phyloP scores from a whole-genome alignment of 2,797 vertebrate genomes.

The Pseudomugil tenellus region DNA sequence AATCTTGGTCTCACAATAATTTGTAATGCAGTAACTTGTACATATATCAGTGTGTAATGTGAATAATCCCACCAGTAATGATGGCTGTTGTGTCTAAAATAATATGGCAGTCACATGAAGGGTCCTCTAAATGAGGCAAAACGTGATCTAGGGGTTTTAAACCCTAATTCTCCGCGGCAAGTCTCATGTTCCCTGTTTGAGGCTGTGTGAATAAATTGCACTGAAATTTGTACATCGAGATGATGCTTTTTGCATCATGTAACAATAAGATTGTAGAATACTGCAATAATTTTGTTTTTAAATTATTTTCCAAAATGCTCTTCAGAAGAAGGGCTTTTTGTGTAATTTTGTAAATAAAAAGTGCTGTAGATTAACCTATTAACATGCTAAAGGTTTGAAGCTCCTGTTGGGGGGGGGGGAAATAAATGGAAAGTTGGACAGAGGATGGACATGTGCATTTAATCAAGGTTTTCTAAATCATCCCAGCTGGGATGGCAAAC shows the following conservation, averaged over 20 bases:
- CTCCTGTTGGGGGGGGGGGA: constrained; percentile 67
- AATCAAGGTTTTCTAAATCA: constrained; percentile 84
- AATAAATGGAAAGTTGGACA: constrained; percentile 26
- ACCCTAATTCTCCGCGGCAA: constrained; percentile 54
- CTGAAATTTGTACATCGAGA: constrained; percentile 93
- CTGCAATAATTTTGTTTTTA: constrained; percentile 98
- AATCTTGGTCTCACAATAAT: constrained; percentile 55
- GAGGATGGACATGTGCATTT: constrained; percentile 81
- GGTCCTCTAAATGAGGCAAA: constrained; percentile 19
- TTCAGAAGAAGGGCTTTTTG: constrained; percentile 81
- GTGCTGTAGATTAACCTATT: constrained; percentile 90
- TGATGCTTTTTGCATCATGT: constrained; percentile 95
- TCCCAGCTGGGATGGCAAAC: constrained; percentile 54
- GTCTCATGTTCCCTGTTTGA: constrained; percentile 56
- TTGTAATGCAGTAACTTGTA: constrained; percentile 75
- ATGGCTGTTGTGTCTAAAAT: constrained; percentile 47
- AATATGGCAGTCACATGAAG: constrained; percentile 43
- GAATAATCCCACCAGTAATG: constrained; percentile 67
- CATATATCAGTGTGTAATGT: constrained; percentile 79
- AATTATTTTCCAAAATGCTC: constrained; percentile 85
- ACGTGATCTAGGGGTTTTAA: constrained; percentile 34
- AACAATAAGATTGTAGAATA: constrained; percentile 96
- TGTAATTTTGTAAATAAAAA: constrained; percentile 95
- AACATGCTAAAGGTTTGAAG: constrained; percentile 87
- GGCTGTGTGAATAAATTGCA: constrained; percentile 90